phyloP scores from a whole-genome alignment of 2,113 vertebrate genomes.

The Cyrtonyx montezumae region DNA sequence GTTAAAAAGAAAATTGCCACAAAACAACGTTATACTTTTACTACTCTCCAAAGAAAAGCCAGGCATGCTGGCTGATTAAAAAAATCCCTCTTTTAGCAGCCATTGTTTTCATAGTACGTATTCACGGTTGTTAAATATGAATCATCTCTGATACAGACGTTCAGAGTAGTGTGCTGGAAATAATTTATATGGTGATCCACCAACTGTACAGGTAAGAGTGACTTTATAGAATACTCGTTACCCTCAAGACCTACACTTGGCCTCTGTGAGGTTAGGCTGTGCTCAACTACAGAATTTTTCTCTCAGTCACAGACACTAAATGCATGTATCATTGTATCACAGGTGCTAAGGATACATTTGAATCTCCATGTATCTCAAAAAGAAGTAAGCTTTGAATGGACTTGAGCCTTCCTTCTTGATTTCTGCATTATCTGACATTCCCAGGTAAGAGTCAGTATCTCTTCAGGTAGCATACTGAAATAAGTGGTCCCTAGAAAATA shows the following conservation, averaged over 20 bases:
- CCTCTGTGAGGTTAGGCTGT: neutral
- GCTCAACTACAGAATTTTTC: neutral
- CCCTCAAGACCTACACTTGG: accelerated
- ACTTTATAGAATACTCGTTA: neutral
- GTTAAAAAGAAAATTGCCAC: neutral
- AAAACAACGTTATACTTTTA: accelerated
- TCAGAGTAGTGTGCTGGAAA: neutral
- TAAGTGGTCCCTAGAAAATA: neutral
- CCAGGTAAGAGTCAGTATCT: neutral
- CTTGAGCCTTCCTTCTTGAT: neutral
- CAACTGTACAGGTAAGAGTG: neutral
- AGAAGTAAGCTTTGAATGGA: neutral
- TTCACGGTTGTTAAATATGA: neutral
- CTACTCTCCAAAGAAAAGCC: neutral
- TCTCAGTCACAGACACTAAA: accelerated
- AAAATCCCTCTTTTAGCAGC: neutral
- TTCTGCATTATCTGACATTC: neutral
- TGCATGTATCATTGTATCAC: neutral
- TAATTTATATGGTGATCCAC: neutral
- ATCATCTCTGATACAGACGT: neutral
- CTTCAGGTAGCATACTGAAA: neutral
- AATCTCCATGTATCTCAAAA: neutral
- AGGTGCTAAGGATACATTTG: neutral
- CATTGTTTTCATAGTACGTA: neutral
- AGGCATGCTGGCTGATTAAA: neutral